A percentile compares a stretch with the other conserved stretches of the same genome.
These are phyloP conservation scores for Drosophila pseudoobscura DNA, from an alignment of 1,140 invertebrate species.

Conservation along the genomic window DNA sequence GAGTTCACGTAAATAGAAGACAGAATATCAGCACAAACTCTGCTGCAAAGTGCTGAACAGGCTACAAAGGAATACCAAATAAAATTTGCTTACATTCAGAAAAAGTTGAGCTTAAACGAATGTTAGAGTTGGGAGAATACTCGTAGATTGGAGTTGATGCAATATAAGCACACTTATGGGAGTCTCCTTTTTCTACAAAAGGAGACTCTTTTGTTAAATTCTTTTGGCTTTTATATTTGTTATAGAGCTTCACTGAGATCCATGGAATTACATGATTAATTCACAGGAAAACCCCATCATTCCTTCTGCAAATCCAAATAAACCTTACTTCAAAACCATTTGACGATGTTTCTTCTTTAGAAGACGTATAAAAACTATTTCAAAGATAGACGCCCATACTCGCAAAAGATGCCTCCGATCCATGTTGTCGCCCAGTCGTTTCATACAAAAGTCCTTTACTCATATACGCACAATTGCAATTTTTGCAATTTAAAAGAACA, in stretches of 20 bases:
- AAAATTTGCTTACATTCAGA: conserved; percentile 35
- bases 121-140: not conserved
- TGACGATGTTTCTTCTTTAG: too few relatives aligned
- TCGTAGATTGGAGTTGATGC: not conserved
- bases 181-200: too few relatives aligned
- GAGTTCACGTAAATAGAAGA: conserved; percentile 34
- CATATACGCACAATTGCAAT: conserved; percentile 14
- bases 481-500: conserved; percentile 22
- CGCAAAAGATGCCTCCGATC: conserved; percentile 18
- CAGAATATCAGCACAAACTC: conserved; percentile 34
- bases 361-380: not conserved
- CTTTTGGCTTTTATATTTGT: too few relatives aligned
- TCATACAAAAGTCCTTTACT: not conserved
- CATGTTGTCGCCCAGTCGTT: conserved; percentile 13
- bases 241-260: too few relatives aligned
- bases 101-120: conserved; percentile 8
- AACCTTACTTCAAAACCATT: too few relatives aligned
- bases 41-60: conserved; percentile 42
- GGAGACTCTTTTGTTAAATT: too few relatives aligned
- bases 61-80: conserved; percentile 35
- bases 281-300: too few relatives aligned
- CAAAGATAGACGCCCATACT: not conserved
- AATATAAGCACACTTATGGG: not conserved
- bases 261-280: too few relatives aligned
- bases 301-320: too few relatives aligned